phyloP scores from a whole-genome alignment of 2,797 vertebrate species.

The Tauraco hartlaubi region DNA sequence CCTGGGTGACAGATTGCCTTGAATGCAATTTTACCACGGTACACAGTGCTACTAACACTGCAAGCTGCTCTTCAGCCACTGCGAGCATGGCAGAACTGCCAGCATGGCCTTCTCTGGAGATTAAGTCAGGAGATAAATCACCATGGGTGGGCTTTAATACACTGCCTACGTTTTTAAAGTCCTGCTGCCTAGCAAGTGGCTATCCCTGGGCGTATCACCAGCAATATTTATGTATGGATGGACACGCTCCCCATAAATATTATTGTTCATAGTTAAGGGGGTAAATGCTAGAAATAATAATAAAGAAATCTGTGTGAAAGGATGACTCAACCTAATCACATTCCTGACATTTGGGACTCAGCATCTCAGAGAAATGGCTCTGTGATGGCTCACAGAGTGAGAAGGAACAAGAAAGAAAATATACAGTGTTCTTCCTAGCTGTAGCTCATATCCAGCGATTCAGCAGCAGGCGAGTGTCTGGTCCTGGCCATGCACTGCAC shows the following conservation, averaged over 20 bases:
- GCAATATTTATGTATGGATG: background rate
- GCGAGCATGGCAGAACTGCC: background rate
- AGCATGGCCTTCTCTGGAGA: background rate
- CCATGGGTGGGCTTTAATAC: background rate
- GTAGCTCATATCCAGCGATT: background rate
- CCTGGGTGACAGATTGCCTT: background rate
- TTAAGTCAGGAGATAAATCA: background rate
- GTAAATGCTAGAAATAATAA: slow-evolving; percentile 11
- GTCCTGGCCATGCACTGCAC: accelerated
- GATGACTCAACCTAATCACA: background rate
- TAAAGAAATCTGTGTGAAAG: background rate
- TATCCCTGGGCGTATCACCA: background rate
- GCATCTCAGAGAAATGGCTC: background rate
- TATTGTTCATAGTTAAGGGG: background rate
- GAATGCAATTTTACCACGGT: accelerated
- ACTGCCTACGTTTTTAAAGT: background rate
- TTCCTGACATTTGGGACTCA: background rate
- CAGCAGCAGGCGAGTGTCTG: background rate
- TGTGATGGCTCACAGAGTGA: background rate
- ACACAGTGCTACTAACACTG: background rate
- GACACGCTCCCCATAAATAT: background rate
- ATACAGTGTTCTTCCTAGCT: accelerated
- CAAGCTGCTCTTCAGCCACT: background rate
- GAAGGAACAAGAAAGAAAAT: background rate
- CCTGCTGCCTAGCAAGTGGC: background rate